Base-by-base conservation (phyloP, 2,888 invertebrate genomes). In the Perizoma flavofasciatum region DNA sequence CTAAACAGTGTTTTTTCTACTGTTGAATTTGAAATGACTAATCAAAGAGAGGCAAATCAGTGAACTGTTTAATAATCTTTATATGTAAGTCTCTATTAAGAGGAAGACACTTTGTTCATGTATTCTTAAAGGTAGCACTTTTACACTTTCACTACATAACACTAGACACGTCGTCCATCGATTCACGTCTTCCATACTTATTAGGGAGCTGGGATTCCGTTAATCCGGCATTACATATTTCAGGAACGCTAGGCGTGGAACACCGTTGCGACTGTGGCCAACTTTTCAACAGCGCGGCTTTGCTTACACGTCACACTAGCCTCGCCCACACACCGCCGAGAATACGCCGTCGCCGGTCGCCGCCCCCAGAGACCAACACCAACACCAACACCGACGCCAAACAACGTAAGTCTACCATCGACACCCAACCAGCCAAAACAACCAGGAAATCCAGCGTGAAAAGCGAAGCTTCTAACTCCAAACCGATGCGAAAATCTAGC, bases 261-360 rank as follows among this genome's bases (percentile, higher is more conserved):
- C 93, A 94, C 71, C 88, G 94, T 1, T 92, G 92, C 66, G 92
- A 92, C 73, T 92, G 92, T 67, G 92, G 92, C 0, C 86, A 89
- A 72, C 62, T 88, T 64, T 92, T 92, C 76, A 84, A 85, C 56
- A 89, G 88, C 72, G 91, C 87, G 9, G 89, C 89, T 34, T 68
- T 92, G 22, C 69, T 92, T 61, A 69, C 86, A 60, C 83, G 91
- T 55, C 92, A 92, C 82, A 85, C 90, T 1, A 77, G 82, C 9
- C 79, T 91, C 0, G 94, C 89, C 64, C 92, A 92, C 82, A 92
- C 92, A 11, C 92, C 92, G 66, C 92, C 92, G 72, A 83, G 93
- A 65, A 82, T 88, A 71, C 85, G 92, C 44, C 85, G 87, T 45
- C 81, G 86, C 44, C 86, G 90, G 62, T 78, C 59, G 5, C 56